Conservation (phyloP, 1,140 invertebrate genomes). For the Solen grandis region DNA sequence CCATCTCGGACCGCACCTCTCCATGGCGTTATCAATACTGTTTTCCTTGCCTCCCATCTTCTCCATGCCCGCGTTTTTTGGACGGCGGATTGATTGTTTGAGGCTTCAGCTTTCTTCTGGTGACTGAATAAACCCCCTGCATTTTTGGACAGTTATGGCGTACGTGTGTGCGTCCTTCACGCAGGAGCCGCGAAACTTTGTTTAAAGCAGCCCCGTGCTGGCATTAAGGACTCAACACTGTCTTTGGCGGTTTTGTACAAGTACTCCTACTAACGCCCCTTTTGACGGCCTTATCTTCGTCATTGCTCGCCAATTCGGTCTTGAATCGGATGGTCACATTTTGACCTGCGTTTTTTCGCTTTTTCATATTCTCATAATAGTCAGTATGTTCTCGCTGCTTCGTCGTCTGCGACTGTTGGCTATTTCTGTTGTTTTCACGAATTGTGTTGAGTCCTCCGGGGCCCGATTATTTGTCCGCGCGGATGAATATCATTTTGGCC, state of each 20-base stretch:
- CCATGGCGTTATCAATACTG: constrained; percentile 58
- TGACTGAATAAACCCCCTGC: constrained; percentile 55
- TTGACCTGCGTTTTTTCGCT: background rate
- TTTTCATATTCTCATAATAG: background rate
- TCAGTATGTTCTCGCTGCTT: background rate
- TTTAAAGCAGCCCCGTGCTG: constrained; percentile 7
- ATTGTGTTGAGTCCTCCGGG: constrained; percentile 23
- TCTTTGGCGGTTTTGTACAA: no score
- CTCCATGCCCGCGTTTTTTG: constrained; percentile 32
- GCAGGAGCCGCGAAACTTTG: background rate
- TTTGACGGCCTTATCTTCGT: background rate
- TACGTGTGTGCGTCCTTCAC: constrained; percentile 55
- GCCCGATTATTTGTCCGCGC: constrained; percentile 26
- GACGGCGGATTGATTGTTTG: constrained; percentile 33
- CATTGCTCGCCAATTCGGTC: background rate
- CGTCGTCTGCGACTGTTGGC: no score
- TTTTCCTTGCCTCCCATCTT: constrained; percentile 48
- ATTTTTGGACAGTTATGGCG: constrained; percentile 61
- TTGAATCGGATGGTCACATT: background rate
- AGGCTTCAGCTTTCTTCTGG: constrained; percentile 53
- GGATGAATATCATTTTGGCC: background rate
- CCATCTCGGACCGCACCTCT: constrained; percentile 61
- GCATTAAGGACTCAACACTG: background rate
- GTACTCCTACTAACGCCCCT: no score
- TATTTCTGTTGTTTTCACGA: constrained; percentile 47